Evolutionary conservation across 2,797 vertebrate genomes (phyloP).

Genomic region (Nyctalus aviator): DNA sequence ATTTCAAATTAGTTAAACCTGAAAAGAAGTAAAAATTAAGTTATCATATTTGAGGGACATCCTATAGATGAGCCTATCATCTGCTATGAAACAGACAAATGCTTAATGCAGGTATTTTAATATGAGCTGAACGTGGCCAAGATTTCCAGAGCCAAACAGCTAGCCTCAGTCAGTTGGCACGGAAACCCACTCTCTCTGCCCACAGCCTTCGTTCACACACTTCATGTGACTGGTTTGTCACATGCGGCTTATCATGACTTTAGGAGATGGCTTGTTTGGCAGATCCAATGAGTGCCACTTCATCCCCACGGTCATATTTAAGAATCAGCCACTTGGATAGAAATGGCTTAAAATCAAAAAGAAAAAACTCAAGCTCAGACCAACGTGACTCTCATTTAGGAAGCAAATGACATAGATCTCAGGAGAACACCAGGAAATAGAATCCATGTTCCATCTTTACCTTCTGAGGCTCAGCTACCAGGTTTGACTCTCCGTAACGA

Average conservation of each 20-base stretch:
- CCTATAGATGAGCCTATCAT: not conserved
- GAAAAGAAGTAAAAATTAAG: not conserved
- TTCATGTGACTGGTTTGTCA: not conserved
- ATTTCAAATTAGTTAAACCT: not conserved
- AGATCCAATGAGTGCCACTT: not conserved
- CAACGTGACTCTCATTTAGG: not conserved
- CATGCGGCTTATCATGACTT: not conserved
- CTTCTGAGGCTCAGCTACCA: slow-evolving; percentile 94
- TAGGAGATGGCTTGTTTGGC: not conserved
- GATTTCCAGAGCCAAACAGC: not conserved
- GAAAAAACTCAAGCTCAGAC: not conserved
- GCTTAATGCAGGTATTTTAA: not conserved
- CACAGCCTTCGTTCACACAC: not conserved
- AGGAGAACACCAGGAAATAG: not conserved
- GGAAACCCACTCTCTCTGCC: not conserved
- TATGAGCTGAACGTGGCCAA: not conserved
- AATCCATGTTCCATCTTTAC: slow-evolving; percentile 82
- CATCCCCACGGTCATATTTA: not conserved
- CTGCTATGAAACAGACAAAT: not conserved
- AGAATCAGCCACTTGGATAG: not conserved
- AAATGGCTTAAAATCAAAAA: not conserved
- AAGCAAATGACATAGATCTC: not conserved
- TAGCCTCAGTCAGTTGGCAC: not conserved
- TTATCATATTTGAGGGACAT: not conserved
- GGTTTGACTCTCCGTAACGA: slow-evolving; percentile 90